A percentile compares a stretch with the other conserved stretches of the same genome.
phyloP scores from a whole-genome alignment of 2,888 invertebrate species.

The Emesis furor region DNA sequence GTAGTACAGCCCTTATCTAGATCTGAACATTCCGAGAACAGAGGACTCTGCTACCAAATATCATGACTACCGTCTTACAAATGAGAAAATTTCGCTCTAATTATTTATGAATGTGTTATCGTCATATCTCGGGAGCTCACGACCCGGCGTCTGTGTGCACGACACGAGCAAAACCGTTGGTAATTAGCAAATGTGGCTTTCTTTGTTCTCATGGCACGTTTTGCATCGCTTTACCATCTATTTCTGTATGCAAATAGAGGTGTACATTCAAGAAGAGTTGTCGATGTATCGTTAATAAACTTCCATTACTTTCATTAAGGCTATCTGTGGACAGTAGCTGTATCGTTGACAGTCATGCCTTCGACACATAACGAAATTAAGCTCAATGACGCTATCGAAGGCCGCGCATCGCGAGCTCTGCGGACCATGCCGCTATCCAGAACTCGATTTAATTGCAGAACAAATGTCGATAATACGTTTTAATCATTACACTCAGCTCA shows the following conservation, averaged over 20 bases:
- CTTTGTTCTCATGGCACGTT: conserved; percentile 91
- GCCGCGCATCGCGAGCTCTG: conserved; percentile 84
- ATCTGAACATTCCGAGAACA: conserved; percentile 89
- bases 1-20: conserved; percentile 88
- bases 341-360: conserved; percentile 90
- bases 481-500: conserved; percentile 84
- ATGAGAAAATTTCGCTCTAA: conserved; percentile 92
- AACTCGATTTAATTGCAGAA: conserved; percentile 88
- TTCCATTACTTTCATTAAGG: conserved; percentile 92
- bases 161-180: conserved; percentile 90
- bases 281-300: conserved; percentile 89
- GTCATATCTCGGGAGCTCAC: conserved; percentile 91
- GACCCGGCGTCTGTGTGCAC: conserved; percentile 91
- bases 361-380: conserved; percentile 89
- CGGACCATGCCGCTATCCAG: conserved; percentile 78
- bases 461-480: conserved; percentile 89
- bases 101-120: conserved; percentile 92
- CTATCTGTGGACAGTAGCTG: conserved; percentile 89
- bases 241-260: conserved; percentile 84
- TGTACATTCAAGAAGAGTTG: conserved; percentile 84
- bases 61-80: conserved; percentile 92
- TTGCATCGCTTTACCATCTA: conserved; percentile 86
- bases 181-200: conserved; percentile 92
- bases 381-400: conserved; percentile 89
- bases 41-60: conserved; percentile 90